These are phyloP conservation scores for Nephrotoma flavescens DNA, from an alignment of 2,888 invertebrate genomes.

Conservation along the genomic window DNA sequence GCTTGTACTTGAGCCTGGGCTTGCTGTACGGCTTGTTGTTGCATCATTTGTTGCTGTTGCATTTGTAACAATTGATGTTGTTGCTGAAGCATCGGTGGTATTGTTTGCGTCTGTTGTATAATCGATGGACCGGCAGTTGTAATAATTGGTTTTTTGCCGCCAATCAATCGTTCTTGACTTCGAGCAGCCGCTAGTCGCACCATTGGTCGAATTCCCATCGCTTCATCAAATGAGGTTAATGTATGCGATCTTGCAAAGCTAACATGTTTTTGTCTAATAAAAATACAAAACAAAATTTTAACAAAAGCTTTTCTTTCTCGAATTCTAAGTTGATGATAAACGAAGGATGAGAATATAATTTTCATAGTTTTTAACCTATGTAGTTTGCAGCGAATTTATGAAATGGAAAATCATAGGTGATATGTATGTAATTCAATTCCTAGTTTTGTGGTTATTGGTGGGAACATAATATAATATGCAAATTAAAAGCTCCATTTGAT, in stretches of 20 bases:
- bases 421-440: not conserved
- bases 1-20: slow-evolving; percentile 15
- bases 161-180: slow-evolving; percentile 58
- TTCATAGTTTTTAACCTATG: no score
- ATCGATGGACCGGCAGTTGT: slow-evolving; percentile 16
- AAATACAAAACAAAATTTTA: not conserved
- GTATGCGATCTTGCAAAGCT: slow-evolving; percentile 83
- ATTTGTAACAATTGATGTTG: slow-evolving; percentile 16
- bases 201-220: slow-evolving; percentile 35
- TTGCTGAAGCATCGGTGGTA: slow-evolving; percentile 13
- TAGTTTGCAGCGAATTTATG: no score
- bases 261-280: slow-evolving; percentile 67
- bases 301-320: no score
- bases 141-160: slow-evolving; percentile 47
- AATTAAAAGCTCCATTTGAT: not conserved
- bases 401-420: no score
- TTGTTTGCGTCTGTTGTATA: slow-evolving; percentile 2
- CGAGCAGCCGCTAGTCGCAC: slow-evolving; percentile 33
- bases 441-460: not conserved
- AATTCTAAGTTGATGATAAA: no score
- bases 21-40: slow-evolving; percentile 8
- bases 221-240: slow-evolving; percentile 68
- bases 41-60: slow-evolving; percentile 8
- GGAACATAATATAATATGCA: not conserved
- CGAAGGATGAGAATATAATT: no score